Conservation (phyloP, 64 coral and sea anemone species). For the Montipora capricornis region DNA sequence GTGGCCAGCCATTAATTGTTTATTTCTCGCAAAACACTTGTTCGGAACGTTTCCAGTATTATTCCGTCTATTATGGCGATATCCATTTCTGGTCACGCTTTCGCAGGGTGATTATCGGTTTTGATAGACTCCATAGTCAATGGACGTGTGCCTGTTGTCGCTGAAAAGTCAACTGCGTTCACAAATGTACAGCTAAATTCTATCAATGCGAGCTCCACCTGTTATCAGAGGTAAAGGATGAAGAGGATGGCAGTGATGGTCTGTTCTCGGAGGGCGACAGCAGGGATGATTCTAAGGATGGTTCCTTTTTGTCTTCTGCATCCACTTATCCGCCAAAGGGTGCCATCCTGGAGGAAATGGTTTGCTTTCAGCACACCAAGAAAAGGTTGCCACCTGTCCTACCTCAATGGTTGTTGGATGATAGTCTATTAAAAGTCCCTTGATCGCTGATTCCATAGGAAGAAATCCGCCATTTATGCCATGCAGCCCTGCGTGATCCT, state of each 20-base stretch:
- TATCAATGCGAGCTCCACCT: background rate
- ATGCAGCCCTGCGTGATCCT: background rate
- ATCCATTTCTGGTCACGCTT: conserved; percentile 18
- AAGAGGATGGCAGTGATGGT: background rate
- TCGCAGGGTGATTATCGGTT: background rate
- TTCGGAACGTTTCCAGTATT: background rate
- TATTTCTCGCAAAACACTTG: background rate
- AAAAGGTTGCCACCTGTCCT: background rate
- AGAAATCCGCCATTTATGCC: background rate
- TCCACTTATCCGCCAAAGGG: background rate
- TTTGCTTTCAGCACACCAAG: background rate
- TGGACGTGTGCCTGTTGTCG: conserved; percentile 25
- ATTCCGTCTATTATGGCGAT: conserved; percentile 3
- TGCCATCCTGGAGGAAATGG: background rate
- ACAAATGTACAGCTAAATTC: conserved; percentile 6
- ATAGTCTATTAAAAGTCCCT: background rate
- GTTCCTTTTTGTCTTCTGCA: background rate
- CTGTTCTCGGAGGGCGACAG: background rate
- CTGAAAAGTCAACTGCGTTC: background rate
- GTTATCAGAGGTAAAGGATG: background rate
- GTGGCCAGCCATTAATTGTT: background rate
- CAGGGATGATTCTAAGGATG: background rate
- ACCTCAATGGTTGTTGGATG: background rate
- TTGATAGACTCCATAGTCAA: background rate
- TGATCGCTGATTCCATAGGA: background rate